These are phyloP conservation scores for Rhinophrynus dorsalis DNA, from an alignment of 2,797 vertebrate genomes.

Conservation along the genomic window DNA sequence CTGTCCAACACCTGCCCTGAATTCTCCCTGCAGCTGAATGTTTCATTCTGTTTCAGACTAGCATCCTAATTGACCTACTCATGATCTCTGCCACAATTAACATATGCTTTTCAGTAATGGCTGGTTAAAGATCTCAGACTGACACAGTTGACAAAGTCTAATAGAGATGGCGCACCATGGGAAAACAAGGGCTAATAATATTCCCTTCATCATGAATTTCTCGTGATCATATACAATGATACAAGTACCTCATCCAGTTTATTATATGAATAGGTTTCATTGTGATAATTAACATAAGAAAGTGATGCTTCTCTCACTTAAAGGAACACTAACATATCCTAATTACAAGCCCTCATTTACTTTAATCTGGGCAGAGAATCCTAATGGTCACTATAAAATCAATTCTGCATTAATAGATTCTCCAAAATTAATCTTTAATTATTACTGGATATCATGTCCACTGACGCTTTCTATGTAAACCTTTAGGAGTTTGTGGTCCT, in stretches of 20 bases:
- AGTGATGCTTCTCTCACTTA: too few species aligned
- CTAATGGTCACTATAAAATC: too few species aligned
- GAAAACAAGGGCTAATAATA: constrained; percentile 62
- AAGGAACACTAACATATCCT: too few species aligned
- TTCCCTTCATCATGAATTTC: constrained; percentile 63
- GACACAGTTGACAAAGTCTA: constrained; percentile 78
- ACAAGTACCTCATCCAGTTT: constrained; percentile 32
- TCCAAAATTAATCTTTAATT: too few species aligned
- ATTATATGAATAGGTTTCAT: constrained; percentile 6
- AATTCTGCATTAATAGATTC: too few species aligned
- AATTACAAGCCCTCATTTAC: too few species aligned
- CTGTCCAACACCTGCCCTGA: constrained; percentile 76
- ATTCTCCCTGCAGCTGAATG: constrained; percentile 88
- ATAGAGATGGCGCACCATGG: constrained; percentile 73
- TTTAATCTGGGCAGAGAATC: too few species aligned
- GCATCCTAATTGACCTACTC: constrained; percentile 90
- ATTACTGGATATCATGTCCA: too few species aligned
- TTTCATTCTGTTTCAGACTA: constrained; percentile 83
- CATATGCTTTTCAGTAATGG: constrained; percentile 97
- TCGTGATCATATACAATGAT: constrained; percentile 58
- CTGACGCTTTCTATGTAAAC: too few species aligned
- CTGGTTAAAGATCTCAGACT: constrained; percentile 86
- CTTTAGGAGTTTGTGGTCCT: too few species aligned
- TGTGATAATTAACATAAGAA: too few species aligned
- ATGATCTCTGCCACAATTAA: constrained; percentile 97